phyloP scores from a whole-genome alignment of 1,140 invertebrate genomes.

The Caerostris extrusa region DNA sequence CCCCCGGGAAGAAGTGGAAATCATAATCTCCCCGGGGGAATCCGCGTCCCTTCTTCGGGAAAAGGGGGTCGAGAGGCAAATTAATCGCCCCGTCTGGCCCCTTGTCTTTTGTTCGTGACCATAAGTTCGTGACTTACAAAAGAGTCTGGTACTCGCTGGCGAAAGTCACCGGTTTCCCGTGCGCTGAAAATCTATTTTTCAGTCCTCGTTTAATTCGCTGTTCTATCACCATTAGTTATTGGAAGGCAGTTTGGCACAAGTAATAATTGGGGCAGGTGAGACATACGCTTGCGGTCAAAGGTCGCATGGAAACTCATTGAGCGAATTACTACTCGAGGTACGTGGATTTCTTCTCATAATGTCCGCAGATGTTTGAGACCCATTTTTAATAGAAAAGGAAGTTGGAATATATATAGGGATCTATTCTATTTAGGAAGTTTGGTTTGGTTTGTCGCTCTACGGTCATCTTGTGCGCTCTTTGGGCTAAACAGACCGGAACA shows the following conservation, averaged over 20 bases:
- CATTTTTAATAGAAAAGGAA: conserved; percentile 1
- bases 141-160: background rate
- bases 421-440: no score
- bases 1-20: conserved; percentile 41
- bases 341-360: conserved; percentile 26
- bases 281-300: conserved; percentile 25
- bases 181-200: background rate
- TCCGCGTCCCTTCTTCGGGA: background rate
- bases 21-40: conserved; percentile 43
- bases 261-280: conserved; percentile 64
- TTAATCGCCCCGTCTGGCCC: conserved; percentile 63
- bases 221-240: conserved; percentile 58
- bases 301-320: background rate
- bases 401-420: background rate
- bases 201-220: conserved; percentile 15
- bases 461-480: no score
- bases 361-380: conserved; percentile 41
- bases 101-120: conserved; percentile 50
- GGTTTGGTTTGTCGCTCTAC: no score
- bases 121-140: conserved; percentile 51
- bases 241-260: conserved; percentile 43
- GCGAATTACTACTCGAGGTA: conserved; percentile 18
- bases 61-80: conserved; percentile 32
- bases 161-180: background rate
- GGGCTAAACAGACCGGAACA: no score